phyloP scores from a whole-genome alignment of 2,113 vertebrate species.

The Nycticorax nycticorax region DNA sequence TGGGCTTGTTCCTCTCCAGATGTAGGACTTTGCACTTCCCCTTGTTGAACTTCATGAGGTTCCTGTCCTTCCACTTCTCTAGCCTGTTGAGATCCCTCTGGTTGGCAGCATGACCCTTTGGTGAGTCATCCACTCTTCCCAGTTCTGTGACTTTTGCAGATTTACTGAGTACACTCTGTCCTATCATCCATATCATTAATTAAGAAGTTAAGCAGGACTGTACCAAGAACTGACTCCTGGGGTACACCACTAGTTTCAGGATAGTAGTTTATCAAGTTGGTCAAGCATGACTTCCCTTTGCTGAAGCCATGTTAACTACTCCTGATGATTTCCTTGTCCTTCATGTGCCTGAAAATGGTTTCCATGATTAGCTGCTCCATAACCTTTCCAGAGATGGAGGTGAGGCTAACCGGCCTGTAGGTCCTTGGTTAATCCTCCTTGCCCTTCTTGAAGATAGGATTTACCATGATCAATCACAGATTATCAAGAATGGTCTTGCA shows the following conservation, averaged over 20 bases:
- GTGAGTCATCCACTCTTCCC: not conserved
- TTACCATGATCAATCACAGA: not conserved
- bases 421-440: not conserved
- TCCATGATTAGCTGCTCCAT: not conserved
- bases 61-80: not conserved
- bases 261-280: not conserved
- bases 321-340: not conserved
- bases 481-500: not conserved
- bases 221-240: not conserved
- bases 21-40: not conserved
- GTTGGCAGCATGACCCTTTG: not conserved
- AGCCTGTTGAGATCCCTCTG: not conserved
- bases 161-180: not conserved
- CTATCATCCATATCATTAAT: not conserved
- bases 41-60: not conserved
- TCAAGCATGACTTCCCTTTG: not conserved
- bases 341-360: not conserved
- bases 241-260: not conserved
- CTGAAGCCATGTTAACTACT: not conserved
- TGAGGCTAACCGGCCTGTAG: not conserved
- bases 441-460: not conserved
- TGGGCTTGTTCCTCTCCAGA: not conserved
- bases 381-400: not conserved
- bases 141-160: not conserved
- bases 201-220: not conserved